Conservation (phyloP, 2,888 invertebrate species). For the Caenorhabditis sp. region DNA sequence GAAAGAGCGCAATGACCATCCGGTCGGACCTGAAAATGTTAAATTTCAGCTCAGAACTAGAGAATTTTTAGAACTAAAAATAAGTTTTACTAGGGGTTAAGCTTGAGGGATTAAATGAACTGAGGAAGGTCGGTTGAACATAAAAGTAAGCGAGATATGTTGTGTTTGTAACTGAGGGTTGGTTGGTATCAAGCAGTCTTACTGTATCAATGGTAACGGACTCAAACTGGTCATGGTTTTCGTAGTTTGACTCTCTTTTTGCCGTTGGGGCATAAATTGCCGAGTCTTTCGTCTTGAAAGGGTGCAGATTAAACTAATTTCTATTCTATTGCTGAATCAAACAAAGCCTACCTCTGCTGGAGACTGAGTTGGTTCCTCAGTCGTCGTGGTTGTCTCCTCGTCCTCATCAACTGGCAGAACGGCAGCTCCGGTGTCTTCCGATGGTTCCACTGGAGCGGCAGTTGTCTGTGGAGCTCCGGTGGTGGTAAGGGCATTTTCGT, state of each 20-base stretch:
- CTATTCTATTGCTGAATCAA: neutral
- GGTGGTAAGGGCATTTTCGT: conserved; percentile 37
- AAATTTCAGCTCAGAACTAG: too few relatives aligned
- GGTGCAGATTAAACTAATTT: neutral
- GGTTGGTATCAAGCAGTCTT: conserved; percentile 20
- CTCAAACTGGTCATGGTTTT: conserved; percentile 34
- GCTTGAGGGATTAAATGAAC: conserved; percentile 16
- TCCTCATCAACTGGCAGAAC: conserved; percentile 43
- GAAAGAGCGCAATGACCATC: conserved; percentile 77
- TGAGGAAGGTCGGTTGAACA: conserved; percentile 15
- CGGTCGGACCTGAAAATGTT: conserved; percentile 66
- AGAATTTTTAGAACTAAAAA: neutral
- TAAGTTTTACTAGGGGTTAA: conserved; percentile 1
- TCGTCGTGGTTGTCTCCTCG: conserved; percentile 31
- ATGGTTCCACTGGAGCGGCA: conserved; percentile 20
- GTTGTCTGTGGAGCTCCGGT: conserved; percentile 28
- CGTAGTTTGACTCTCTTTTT: conserved; percentile 38
- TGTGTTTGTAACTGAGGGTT: neutral
- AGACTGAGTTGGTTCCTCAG: conserved; percentile 39
- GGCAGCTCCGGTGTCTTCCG: conserved; percentile 26
- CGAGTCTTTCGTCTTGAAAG: conserved; percentile 37
- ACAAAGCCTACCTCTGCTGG: conserved; percentile 50
- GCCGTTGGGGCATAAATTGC: conserved; percentile 27
- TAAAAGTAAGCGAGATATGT: neutral
- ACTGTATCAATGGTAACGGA: conserved; percentile 31